Percentiles rank a stretch among this genome's conserved stretches.
Evolutionary conservation across 2,113 vertebrate genomes (phyloP).

Genomic region (Erpornis zantholeuca): DNA sequence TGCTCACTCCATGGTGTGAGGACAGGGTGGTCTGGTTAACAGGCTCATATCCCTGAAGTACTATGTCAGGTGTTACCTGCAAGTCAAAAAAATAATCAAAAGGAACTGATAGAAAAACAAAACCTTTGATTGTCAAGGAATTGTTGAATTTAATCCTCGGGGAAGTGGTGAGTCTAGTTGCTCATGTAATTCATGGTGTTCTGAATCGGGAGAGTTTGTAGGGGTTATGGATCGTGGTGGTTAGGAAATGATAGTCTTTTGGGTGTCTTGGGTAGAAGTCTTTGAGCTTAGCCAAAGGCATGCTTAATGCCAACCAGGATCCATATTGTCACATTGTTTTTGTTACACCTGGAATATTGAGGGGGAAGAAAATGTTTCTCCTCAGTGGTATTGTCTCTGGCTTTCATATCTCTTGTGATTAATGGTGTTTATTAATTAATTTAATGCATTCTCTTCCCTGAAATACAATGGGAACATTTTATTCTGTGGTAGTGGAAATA

Average conservation of each 20-base stretch:
- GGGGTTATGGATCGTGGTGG: neutral
- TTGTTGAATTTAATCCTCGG: neutral
- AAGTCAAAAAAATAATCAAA: neutral
- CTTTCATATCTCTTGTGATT: neutral
- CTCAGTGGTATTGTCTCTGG: neutral
- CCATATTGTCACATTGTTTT: fast-evolving
- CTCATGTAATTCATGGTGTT: neutral
- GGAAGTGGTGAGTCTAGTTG: neutral
- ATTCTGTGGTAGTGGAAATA: neutral
- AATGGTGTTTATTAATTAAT: neutral
- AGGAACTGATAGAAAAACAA: neutral
- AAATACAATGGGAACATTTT: neutral
- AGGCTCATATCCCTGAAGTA: neutral
- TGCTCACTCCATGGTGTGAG: neutral
- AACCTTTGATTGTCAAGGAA: neutral
- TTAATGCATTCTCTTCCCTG: neutral
- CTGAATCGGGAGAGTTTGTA: neutral
- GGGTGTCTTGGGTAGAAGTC: neutral
- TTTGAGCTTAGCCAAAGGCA: neutral
- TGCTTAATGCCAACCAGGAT: neutral
- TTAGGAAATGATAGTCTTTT: neutral
- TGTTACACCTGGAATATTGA: neutral
- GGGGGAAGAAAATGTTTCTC: neutral
- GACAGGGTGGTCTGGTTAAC: neutral
- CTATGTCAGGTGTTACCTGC: neutral